These are phyloP conservation scores for Myoxocephalus aenaeus DNA, from an alignment of 2,797 vertebrate genomes.

Conservation along the genomic window DNA sequence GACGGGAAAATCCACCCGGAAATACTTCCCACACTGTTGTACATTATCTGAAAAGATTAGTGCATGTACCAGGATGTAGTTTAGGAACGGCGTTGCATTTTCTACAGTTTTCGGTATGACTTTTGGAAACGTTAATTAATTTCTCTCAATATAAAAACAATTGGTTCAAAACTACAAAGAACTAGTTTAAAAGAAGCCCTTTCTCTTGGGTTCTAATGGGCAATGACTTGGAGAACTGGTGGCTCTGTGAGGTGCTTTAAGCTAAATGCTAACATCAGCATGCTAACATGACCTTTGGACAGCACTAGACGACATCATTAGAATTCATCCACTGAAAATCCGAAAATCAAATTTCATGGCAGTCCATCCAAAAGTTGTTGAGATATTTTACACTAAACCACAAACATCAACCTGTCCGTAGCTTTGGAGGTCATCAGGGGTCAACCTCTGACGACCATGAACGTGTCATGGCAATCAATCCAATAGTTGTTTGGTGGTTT, in stretches of 20 bases:
- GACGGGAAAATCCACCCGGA: slow-evolving; percentile 37
- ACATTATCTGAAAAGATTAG: neutral
- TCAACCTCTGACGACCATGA: neutral
- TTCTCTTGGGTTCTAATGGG: neutral
- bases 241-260: neutral
- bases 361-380: neutral
- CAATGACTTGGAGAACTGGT: neutral
- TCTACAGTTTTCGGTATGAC: neutral
- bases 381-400: neutral
- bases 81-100: neutral
- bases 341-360: no score
- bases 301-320: neutral
- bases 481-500: neutral
- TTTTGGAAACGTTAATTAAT: neutral
- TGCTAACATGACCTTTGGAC: neutral
- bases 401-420: neutral
- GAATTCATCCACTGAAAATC: neutral
- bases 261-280: neutral
- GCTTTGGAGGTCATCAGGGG: neutral
- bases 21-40: slow-evolving; percentile 30
- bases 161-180: neutral
- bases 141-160: neutral
- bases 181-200: neutral
- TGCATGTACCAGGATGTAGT: neutral
- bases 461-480: neutral